Evolutionary conservation across 2,888 invertebrate species (phyloP).

Genomic region (Helleia helle): DNA sequence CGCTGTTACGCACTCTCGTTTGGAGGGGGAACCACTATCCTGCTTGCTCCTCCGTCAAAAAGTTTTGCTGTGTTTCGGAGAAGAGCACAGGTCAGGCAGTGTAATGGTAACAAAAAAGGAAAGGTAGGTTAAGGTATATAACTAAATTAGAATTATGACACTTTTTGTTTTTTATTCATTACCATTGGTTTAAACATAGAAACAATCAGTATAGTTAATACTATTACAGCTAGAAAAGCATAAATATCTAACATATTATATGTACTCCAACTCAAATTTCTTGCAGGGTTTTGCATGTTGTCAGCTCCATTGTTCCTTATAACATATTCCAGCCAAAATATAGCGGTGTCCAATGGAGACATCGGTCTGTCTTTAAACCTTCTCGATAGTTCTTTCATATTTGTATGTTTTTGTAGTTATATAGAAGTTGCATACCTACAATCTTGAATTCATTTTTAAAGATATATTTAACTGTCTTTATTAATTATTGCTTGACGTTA

Average conservation of each 20-base stretch:
- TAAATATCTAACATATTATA: constrained; percentile 61
- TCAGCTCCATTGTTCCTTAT: constrained; percentile 68
- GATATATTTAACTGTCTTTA: too few species aligned
- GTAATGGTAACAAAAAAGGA: too few species aligned
- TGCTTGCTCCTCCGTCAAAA: too few species aligned
- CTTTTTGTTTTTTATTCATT: constrained; percentile 6
- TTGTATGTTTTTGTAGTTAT: too few species aligned
- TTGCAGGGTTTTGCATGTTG: constrained; percentile 62
- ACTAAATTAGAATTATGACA: background rate
- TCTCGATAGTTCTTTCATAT: constrained; percentile 47
- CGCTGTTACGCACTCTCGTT: too few species aligned
- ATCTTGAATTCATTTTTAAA: too few species aligned
- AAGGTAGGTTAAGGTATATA: too few species aligned
- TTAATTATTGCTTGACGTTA: too few species aligned
- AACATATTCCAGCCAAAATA: constrained; percentile 74
- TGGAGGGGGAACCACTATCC: too few species aligned
- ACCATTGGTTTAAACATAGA: background rate
- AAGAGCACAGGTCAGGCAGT: too few species aligned
- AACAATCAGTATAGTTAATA: constrained; percentile 6
- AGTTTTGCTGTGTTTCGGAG: too few species aligned
- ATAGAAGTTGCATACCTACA: too few species aligned
- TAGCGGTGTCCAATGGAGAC: constrained; percentile 58
- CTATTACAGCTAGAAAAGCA: constrained; percentile 19
- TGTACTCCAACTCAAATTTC: constrained; percentile 50
- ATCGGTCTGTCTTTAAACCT: constrained; percentile 71